phyloP scores from a whole-genome alignment of 1,140 invertebrate genomes.

The Rhyacophila brunnea region DNA sequence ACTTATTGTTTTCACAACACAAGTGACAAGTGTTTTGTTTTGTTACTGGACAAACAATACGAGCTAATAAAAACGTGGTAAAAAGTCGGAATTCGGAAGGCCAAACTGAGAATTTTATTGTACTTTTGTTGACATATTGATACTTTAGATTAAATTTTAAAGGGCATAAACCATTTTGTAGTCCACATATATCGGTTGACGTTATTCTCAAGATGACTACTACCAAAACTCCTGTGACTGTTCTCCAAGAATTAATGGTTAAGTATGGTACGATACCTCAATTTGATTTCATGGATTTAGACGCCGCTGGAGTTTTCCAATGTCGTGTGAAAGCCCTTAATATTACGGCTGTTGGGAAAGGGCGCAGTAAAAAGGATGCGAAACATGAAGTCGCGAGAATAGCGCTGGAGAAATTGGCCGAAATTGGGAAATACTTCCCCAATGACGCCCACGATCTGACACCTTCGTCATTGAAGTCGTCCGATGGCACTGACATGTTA shows the following conservation, averaged over 20 bases:
- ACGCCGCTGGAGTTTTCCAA: slow-evolving; percentile 65
- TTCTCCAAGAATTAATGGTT: slow-evolving; percentile 68
- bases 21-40: no score
- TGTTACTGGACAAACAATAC: no score
- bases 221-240: slow-evolving; percentile 69
- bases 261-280: slow-evolving; percentile 58
- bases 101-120: no score
- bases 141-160: no score
- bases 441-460: slow-evolving; percentile 2
- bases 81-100: no score
- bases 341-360: slow-evolving; percentile 51
- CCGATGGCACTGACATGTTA: slow-evolving; percentile 2
- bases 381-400: slow-evolving; percentile 66
- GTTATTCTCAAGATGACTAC: slow-evolving; percentile 28
- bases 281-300: slow-evolving; percentile 67
- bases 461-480: background rate
- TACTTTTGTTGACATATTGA: no score
- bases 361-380: slow-evolving; percentile 72
- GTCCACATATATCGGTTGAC: no score
- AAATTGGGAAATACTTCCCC: slow-evolving; percentile 17
- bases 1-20: no score
- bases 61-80: no score
- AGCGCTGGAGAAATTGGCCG: slow-evolving; percentile 8
- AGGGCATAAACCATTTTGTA: no score
- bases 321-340: slow-evolving; percentile 54